Evolutionary conservation across 2,888 invertebrate species (phyloP), one percentile per base, ranked within the genome.

Genomic region (Linnaemya tessellans): DNA sequence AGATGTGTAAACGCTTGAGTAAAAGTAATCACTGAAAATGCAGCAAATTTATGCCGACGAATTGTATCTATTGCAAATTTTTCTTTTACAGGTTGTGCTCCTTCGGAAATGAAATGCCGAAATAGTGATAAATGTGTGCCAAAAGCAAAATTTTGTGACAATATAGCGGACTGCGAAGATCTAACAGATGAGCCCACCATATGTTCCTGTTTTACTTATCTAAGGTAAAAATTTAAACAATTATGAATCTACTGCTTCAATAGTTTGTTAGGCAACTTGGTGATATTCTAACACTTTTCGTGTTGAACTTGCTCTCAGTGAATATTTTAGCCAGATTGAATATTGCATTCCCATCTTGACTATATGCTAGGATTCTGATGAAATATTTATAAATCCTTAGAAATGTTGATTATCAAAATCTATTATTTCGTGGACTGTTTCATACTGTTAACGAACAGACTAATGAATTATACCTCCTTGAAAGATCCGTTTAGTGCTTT

Each of bases 91-190:
- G 96, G 92, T 87, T 97, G 97, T 90, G 92, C 92, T 0, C 92
- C 93, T 18, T 94, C 94, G 0, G 94, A 96, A 89, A 91, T 97
- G 87, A 90, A 90, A 80, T 95, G 94, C 89, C 97, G 97, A 88
- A 92, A 91, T 9, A 95, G 94, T 86, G 95, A 95, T 1, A 93
- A 93, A 83, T 97, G 97, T 90, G 91, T 97, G 11, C 93, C 94
- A 0, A 96, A 96, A 89, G 93, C 94, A 41, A 92, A 93, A 49
- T 97, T 96, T 89, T 96, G 96, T 89, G 94, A 97, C 89, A 94
- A 94, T 15, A 90, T 92, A 0, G 91, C 94, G 43, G 96, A 97
- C 89, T 97, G 97, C 89, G 94, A 93, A 0, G 97, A 97, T 89
- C 93, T 93, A 18, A 95, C 95, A 5, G 97, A 97, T 89, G 97